These are phyloP conservation scores for Macrocentrus cingulum DNA, from an alignment of 1,140 invertebrate genomes.

Conservation along the genomic window DNA sequence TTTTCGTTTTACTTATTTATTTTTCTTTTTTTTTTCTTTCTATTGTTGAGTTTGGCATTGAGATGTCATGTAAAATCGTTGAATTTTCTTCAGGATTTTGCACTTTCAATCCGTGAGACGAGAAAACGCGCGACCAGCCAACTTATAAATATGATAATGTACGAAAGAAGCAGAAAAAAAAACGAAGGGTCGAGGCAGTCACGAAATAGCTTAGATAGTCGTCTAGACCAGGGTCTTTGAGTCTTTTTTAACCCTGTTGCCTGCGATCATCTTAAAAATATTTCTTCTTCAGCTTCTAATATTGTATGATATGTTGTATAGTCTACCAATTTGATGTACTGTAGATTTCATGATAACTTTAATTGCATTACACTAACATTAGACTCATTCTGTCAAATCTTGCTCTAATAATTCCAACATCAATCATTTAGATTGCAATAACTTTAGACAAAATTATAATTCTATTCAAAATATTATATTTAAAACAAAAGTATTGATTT, in stretches of 20 bases:
- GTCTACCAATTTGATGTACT: slow-evolving; percentile 24
- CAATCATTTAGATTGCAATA: no score
- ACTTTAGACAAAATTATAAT: no score
- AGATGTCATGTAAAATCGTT: not conserved
- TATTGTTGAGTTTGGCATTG: not conserved
- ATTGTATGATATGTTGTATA: slow-evolving; percentile 29
- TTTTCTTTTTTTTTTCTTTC: no score
- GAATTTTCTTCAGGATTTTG: not conserved
- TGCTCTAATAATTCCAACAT: no score
- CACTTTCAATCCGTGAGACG: slow-evolving; percentile 16
- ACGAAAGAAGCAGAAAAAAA: slow-evolving; percentile 15
- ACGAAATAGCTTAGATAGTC: slow-evolving; percentile 24
- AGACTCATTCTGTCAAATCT: not conserved
- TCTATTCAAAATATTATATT: no score
- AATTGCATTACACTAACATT: no score
- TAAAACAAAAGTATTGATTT: no score
- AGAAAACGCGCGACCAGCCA: slow-evolving; percentile 22
- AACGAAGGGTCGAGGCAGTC: slow-evolving; percentile 23
- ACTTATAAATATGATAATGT: slow-evolving; percentile 44
- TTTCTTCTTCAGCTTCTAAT: slow-evolving; percentile 1
- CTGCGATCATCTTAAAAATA: not conserved
- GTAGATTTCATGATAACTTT: not conserved
- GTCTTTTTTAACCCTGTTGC: slow-evolving; percentile 10
- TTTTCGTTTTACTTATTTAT: no score
- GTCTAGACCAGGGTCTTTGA: not conserved